Evolutionary conservation across 2,113 vertebrate species (phyloP).

Genomic region (Ceratotherium simum): DNA sequence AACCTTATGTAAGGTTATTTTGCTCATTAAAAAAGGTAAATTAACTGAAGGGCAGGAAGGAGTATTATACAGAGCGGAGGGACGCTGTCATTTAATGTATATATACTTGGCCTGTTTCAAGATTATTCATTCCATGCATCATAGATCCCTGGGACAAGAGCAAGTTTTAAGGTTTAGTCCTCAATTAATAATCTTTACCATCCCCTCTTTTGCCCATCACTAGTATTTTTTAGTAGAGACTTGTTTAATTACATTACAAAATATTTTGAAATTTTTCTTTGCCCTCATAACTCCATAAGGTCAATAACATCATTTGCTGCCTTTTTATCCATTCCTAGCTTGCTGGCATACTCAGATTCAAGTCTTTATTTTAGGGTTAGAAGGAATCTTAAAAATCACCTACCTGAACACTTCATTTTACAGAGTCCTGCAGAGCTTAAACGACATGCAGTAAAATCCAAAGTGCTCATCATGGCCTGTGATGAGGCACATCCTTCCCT

Average conservation of each 20-base stretch:
- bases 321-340: not conserved
- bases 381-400: not conserved
- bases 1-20: not conserved
- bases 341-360: not conserved
- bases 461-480: not conserved
- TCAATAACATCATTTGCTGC: not conserved
- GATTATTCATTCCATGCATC: not conserved
- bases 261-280: not conserved
- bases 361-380: not conserved
- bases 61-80: not conserved
- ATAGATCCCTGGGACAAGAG: not conserved
- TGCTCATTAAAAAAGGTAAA: not conserved
- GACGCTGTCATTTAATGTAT: not conserved
- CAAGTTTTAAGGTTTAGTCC: not conserved
- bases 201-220: not conserved
- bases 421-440: not conserved
- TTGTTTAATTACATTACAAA: not conserved
- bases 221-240: not conserved
- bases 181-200: not conserved
- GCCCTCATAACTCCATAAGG: not conserved
- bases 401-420: not conserved
- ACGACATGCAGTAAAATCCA: not conserved
- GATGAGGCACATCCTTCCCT: not conserved
- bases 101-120: not conserved
- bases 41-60: not conserved